Percentiles rank a stretch among this genome's conserved stretches.
These are phyloP conservation scores for Trematocara unimaculatum DNA, from an alignment of 2,113 vertebrate species.

Conservation along the genomic window DNA sequence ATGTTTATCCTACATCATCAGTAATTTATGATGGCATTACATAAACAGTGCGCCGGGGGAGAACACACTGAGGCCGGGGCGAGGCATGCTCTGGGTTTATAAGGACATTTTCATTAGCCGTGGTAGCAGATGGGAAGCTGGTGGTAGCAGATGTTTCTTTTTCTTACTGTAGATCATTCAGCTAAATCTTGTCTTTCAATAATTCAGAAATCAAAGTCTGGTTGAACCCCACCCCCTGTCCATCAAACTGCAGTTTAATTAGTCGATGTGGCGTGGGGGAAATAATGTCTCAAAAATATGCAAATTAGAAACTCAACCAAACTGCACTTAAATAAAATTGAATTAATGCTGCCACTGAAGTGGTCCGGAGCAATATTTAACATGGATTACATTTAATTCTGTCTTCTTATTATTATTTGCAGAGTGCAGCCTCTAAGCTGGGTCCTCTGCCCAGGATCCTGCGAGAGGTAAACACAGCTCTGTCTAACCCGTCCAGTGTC, in stretches of 20 bases:
- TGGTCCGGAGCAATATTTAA: not conserved
- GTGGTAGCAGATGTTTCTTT: not conserved
- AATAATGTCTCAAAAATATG: slow-evolving; percentile 2
- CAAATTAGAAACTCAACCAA: not conserved
- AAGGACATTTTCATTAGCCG: slow-evolving; percentile 21
- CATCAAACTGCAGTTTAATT: slow-evolving; percentile 18
- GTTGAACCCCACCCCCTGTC: not conserved
- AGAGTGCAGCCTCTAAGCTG: slow-evolving; percentile 86
- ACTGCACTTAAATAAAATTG: not conserved
- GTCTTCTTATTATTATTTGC: not conserved
- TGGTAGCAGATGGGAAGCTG: slow-evolving; percentile 25
- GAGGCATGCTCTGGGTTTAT: slow-evolving; percentile 30
- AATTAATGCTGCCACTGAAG: not conserved
- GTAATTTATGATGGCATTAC: slow-evolving; percentile 46
- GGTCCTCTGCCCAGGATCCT: slow-evolving; percentile 92
- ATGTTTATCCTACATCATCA: slow-evolving; percentile 34
- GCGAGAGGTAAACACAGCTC: slow-evolving; percentile 84
- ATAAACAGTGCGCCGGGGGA: slow-evolving; percentile 16
- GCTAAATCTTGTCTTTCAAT: slow-evolving; percentile 26
- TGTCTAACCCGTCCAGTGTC: slow-evolving; percentile 83
- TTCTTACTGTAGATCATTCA: not conserved
- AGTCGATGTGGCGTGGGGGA: slow-evolving; percentile 11
- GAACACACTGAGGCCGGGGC: not conserved
- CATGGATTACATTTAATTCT: not conserved
- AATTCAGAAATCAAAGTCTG: slow-evolving; percentile 27